A percentile compares a stretch with the other conserved stretches of the same genome.
phyloP scores from a whole-genome alignment of 2,888 invertebrate genomes.

The Gari tellinella region DNA sequence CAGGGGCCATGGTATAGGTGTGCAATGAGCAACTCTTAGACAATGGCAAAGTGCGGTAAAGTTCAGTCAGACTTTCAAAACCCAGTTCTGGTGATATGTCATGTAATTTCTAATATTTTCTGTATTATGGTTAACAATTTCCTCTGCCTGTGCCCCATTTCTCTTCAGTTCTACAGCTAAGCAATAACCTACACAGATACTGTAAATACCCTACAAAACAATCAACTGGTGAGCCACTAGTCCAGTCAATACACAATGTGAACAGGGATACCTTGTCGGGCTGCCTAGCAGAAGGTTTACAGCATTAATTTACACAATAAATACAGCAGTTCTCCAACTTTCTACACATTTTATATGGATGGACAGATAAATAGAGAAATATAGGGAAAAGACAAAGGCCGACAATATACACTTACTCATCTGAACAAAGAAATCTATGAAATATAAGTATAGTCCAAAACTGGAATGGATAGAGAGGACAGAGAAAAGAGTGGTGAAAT shows the following conservation, averaged over 20 bases:
- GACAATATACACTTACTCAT: no score
- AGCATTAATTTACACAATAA: conserved; percentile 19
- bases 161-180: conserved; percentile 7
- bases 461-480: no score
- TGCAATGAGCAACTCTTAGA: no score
- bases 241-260: conserved; percentile 6
- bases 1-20: no score
- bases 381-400: neutral
- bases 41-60: no score
- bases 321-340: conserved; percentile 5
- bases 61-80: no score
- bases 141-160: no score
- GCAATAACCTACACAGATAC: conserved; percentile 36
- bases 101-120: no score
- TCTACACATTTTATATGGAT: conserved; percentile 5
- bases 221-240: neutral
- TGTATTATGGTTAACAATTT: no score
- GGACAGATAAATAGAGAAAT: conserved; percentile 5
- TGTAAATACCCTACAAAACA: conserved; percentile 29
- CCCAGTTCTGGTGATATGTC: no score
- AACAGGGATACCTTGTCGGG: conserved; percentile 1
- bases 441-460: no score
- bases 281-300: conserved; percentile 3
- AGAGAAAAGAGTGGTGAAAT: neutral
- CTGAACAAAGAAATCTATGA: no score